Conservation (phyloP, 92 coral and sea anemone genomes). For the Parazoanthus swiftii region DNA sequence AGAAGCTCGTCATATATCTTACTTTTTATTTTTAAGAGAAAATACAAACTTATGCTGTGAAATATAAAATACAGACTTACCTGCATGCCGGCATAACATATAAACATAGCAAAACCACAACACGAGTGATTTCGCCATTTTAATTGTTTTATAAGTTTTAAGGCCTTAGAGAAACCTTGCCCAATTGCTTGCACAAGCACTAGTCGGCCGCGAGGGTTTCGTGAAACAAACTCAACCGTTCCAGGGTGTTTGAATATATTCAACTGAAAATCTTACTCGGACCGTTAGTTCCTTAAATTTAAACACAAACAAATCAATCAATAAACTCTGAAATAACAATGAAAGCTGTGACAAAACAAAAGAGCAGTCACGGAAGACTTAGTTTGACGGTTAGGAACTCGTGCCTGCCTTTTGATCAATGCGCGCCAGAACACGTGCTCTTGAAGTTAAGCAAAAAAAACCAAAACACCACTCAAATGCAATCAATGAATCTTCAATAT, state of each 20-base stretch:
- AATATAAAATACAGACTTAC: not conserved
- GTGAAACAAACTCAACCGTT: conserved; percentile 17
- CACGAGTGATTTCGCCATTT: not conserved
- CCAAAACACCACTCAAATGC: too few relatives aligned
- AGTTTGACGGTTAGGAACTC: not conserved
- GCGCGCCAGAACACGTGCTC: too few relatives aligned
- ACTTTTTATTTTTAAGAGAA: not conserved
- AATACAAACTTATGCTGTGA: not conserved
- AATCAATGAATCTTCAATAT: not conserved
- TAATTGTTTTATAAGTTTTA: not conserved
- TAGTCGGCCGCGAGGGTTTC: not conserved
- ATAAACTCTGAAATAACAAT: not conserved
- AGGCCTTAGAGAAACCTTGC: not conserved
- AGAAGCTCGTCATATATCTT: not conserved
- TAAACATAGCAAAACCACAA: not conserved
- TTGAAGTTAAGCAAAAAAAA: too few relatives aligned
- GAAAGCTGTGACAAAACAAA: not conserved
- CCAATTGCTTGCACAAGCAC: not conserved
- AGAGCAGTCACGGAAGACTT: conserved; percentile 14
- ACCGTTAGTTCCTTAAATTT: not conserved
- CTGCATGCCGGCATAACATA: not conserved
- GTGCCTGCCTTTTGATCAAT: not conserved
- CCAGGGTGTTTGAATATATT: not conserved
- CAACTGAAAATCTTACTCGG: not conserved
- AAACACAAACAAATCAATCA: not conserved